These are phyloP conservation scores for Phrynocephalus versicolor DNA, from an alignment of 2,113 vertebrate genomes.

Conservation along the genomic window DNA sequence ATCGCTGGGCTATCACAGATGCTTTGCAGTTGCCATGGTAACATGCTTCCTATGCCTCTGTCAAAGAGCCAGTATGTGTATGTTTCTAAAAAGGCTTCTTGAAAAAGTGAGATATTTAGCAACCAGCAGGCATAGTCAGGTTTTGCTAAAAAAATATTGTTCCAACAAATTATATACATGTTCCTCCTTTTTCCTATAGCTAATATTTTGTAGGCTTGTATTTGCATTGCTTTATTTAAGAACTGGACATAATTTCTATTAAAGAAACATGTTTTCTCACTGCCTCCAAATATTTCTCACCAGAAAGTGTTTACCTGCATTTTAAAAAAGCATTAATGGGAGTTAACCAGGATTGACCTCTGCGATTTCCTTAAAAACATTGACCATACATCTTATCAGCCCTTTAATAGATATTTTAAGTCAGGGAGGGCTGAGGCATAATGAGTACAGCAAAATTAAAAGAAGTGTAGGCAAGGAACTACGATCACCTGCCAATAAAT, in stretches of 20 bases:
- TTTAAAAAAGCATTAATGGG: slow-evolving; percentile 40
- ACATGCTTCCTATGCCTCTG: slow-evolving; percentile 59
- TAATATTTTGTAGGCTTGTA: slow-evolving; percentile 41
- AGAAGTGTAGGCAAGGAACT: neutral
- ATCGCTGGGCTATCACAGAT: slow-evolving; percentile 66
- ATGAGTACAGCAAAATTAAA: neutral
- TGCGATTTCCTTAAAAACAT: slow-evolving; percentile 36
- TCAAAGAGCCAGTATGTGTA: slow-evolving; percentile 48
- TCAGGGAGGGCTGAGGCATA: neutral
- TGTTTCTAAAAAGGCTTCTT: slow-evolving; percentile 51
- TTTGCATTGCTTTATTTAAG: slow-evolving; percentile 39
- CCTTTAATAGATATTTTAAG: neutral
- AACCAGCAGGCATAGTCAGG: slow-evolving; percentile 57
- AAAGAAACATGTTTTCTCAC: slow-evolving; percentile 7
- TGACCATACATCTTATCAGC: slow-evolving; percentile 26
- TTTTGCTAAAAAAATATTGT: slow-evolving; percentile 63
- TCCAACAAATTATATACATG: slow-evolving; percentile 46
- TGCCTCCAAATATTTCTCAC: neutral
- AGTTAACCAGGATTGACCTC: slow-evolving; percentile 8
- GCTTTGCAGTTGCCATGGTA: slow-evolving; percentile 74
- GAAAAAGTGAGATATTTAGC: slow-evolving; percentile 64
- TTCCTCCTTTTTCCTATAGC: slow-evolving; percentile 35
- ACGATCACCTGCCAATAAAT: too few species aligned
- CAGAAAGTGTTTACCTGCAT: slow-evolving; percentile 17
- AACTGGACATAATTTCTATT: slow-evolving; percentile 38